Conservation (phyloP, 2,113 vertebrate genomes). For the Naja naja region DNA sequence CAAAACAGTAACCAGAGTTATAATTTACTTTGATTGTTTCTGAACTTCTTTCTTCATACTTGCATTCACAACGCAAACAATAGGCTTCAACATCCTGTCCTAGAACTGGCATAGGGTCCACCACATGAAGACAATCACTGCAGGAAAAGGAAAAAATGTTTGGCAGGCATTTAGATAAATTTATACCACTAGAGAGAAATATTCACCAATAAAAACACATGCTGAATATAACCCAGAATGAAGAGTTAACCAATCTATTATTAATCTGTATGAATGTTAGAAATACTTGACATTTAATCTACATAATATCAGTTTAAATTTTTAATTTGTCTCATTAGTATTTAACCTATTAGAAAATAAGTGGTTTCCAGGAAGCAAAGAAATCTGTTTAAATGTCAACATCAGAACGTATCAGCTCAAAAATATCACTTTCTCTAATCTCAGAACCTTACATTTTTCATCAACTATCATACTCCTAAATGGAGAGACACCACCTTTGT, state of each 20-base stretch:
- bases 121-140: slow-evolving; percentile 94
- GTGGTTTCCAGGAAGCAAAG: background rate
- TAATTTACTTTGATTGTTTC: slow-evolving; percentile 88
- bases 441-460: background rate
- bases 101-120: slow-evolving; percentile 92
- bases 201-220: background rate
- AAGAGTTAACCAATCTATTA: slow-evolving; percentile 1
- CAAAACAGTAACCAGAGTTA: background rate
- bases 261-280: background rate
- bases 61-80: slow-evolving; percentile 97
- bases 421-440: background rate
- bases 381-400: background rate
- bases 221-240: background rate
- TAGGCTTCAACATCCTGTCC: slow-evolving; percentile 95
- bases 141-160: slow-evolving; percentile 24
- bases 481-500: background rate
- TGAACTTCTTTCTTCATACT: slow-evolving; percentile 97
- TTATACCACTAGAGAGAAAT: background rate
- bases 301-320: slow-evolving; percentile 1
- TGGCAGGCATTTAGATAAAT: slow-evolving; percentile 22
- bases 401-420: background rate
- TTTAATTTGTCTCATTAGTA: background rate
- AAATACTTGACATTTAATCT: slow-evolving; percentile 9
- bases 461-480: background rate
- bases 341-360: background rate